Conservation (phyloP, 2,113 vertebrate genomes). For the Xenopus laevis region DNA sequence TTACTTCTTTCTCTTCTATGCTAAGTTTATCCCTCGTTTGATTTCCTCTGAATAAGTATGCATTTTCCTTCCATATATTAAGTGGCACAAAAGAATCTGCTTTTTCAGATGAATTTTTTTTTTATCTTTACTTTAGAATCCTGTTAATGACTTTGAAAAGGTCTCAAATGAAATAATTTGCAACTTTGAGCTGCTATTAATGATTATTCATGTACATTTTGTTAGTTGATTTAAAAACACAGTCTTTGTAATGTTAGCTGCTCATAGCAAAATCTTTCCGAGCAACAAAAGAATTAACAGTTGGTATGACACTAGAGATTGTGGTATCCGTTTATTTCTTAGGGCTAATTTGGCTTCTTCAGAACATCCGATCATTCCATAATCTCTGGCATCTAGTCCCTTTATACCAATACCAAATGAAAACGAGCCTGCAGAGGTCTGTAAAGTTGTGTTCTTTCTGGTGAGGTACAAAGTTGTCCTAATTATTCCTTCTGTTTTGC, state of each 20-base stretch:
- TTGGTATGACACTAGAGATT: slow-evolving; percentile 52
- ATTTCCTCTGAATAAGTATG: neutral
- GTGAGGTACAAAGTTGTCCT: slow-evolving; percentile 42
- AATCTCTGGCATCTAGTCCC: slow-evolving; percentile 52
- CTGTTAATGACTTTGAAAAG: slow-evolving; percentile 26
- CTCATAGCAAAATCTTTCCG: slow-evolving; percentile 54
- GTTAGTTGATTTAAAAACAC: slow-evolving; percentile 50
- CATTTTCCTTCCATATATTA: neutral
- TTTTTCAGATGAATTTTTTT: slow-evolving; percentile 37
- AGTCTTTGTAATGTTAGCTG: slow-evolving; percentile 55
- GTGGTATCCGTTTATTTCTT: slow-evolving; percentile 56
- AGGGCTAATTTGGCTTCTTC: slow-evolving; percentile 54
- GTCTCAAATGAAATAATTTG: slow-evolving; percentile 43
- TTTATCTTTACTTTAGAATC: slow-evolving; percentile 44
- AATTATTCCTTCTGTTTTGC: slow-evolving; percentile 47
- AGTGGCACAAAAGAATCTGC: neutral
- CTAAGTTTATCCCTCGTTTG: neutral
- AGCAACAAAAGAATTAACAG: slow-evolving; percentile 52
- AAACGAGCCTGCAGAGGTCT: slow-evolving; percentile 30
- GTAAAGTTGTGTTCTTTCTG: slow-evolving; percentile 49
- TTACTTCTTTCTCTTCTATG: slow-evolving; percentile 3
- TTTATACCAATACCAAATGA: slow-evolving; percentile 45
- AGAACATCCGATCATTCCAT: slow-evolving; percentile 47
- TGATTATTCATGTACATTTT: slow-evolving; percentile 54
- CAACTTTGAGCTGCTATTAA: slow-evolving; percentile 50